Percentiles rank a stretch among this genome's conserved stretches.
Conservation (phyloP, 2,113 vertebrate genomes). For the Rostratula benghalensis region DNA sequence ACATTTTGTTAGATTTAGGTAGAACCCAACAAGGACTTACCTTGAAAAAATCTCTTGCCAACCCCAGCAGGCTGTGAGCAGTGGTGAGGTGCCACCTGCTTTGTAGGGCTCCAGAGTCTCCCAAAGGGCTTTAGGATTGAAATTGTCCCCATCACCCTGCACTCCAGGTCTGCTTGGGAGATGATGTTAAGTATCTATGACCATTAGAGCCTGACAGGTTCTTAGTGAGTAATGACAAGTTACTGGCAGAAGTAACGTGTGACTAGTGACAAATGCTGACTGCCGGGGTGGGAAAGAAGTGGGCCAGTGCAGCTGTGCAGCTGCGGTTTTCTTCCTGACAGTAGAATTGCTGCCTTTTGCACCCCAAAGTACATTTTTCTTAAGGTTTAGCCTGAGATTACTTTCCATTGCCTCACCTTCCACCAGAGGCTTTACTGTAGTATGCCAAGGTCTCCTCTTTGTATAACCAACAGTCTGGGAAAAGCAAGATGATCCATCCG, state of each 20-base stretch:
- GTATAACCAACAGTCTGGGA: background rate
- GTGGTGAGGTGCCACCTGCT: background rate
- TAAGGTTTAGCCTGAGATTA: background rate
- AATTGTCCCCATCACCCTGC: background rate
- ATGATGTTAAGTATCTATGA: background rate
- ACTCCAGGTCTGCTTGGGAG: background rate
- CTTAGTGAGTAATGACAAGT: background rate
- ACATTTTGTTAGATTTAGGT: background rate
- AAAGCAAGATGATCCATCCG: background rate
- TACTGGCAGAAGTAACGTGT: background rate
- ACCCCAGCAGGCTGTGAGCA: background rate
- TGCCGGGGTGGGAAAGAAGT: background rate
- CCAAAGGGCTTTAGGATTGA: background rate
- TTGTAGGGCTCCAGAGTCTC: background rate
- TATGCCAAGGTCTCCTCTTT: background rate
- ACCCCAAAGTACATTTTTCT: background rate
- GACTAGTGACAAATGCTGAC: background rate
- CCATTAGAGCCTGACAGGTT: background rate
- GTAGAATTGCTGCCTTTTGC: background rate
- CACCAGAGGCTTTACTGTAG: background rate
- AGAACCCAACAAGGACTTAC: background rate
- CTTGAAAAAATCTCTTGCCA: background rate
- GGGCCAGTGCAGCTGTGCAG: background rate
- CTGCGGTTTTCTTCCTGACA: background rate
- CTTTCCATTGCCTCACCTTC: background rate